Evolutionary conservation across 2,797 vertebrate species (phyloP).

Genomic region (Macropus fuliginosus): DNA sequence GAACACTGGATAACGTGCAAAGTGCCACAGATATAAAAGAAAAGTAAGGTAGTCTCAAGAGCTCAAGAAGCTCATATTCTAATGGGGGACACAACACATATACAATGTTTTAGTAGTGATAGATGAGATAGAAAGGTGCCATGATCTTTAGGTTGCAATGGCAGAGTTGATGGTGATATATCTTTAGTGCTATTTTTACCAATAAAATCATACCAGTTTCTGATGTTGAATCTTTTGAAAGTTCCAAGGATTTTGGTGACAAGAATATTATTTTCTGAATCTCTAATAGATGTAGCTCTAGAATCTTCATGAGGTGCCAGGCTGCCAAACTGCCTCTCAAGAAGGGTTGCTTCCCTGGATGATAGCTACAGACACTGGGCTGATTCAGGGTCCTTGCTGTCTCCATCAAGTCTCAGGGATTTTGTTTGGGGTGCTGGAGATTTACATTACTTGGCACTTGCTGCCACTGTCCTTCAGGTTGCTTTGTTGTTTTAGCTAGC

Average conservation of each 20-base stretch:
- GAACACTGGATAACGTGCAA: neutral
- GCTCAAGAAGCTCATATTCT: neutral
- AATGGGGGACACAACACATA: neutral
- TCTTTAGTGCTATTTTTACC: neutral
- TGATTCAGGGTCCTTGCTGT: neutral
- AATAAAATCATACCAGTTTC: neutral
- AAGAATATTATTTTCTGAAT: neutral
- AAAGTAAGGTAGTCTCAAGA: neutral
- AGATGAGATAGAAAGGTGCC: neutral
- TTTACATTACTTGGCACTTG: neutral
- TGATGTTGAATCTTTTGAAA: neutral
- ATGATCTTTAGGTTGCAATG: neutral
- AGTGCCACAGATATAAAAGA: neutral
- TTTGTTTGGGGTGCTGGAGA: neutral
- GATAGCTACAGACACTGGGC: neutral
- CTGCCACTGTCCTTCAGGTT: neutral
- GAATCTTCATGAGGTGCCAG: neutral
- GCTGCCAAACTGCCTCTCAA: neutral
- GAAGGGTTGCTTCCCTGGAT: neutral
- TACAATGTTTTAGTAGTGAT: neutral
- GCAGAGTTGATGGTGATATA: neutral
- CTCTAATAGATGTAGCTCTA: neutral
- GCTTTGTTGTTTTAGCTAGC: neutral
- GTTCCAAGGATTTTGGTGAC: neutral
- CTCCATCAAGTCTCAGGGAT: neutral